Evolutionary conservation across 2,888 invertebrate genomes (phyloP).

Genomic region (Buathra laborator): DNA sequence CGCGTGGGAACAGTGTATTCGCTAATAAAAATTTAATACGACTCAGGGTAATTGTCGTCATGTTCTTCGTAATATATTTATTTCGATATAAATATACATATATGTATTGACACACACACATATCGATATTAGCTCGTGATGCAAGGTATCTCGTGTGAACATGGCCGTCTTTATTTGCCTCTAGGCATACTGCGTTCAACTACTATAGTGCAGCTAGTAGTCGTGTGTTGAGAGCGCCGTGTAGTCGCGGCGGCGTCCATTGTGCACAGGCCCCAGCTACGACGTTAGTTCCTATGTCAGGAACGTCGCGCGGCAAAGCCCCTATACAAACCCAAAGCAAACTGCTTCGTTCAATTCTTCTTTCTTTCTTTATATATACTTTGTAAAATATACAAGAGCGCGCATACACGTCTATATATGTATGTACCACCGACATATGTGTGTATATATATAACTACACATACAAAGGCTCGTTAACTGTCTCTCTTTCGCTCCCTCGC

Average conservation of each 20-base stretch:
- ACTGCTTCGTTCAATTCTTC: constrained; percentile 57
- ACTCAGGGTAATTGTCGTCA: constrained; percentile 7
- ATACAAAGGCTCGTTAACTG: constrained; percentile 30
- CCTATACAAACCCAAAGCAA: constrained; percentile 54
- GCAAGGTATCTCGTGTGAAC: constrained; percentile 11
- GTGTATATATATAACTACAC: constrained; percentile 32
- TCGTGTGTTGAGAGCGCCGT: constrained; percentile 25
- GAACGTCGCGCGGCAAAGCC: constrained; percentile 55
- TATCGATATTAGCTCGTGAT: constrained; percentile 3
- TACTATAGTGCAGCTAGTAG: constrained; percentile 19
- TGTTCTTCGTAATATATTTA: constrained; percentile 31
- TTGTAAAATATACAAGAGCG: constrained; percentile 37
- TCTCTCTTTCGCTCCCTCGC: constrained; percentile 39
- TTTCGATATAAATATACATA: not conserved
- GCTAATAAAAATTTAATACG: constrained; percentile 20
- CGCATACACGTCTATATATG: constrained; percentile 5
- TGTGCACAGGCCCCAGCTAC: constrained; percentile 57
- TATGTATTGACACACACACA: not conserved
- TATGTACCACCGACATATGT: constrained; percentile 9
- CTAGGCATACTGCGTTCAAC: constrained; percentile 7
- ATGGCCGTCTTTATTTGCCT: constrained; percentile 15
- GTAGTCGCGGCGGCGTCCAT: constrained; percentile 49
- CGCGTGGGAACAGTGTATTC: constrained; percentile 44
- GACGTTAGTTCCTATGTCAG: constrained; percentile 60
- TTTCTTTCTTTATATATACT: constrained; percentile 12